A percentile compares a stretch with the other conserved stretches of the same genome.
Evolutionary conservation across 1,140 invertebrate genomes (phyloP).

Genomic region (Nautilus pompilius): DNA sequence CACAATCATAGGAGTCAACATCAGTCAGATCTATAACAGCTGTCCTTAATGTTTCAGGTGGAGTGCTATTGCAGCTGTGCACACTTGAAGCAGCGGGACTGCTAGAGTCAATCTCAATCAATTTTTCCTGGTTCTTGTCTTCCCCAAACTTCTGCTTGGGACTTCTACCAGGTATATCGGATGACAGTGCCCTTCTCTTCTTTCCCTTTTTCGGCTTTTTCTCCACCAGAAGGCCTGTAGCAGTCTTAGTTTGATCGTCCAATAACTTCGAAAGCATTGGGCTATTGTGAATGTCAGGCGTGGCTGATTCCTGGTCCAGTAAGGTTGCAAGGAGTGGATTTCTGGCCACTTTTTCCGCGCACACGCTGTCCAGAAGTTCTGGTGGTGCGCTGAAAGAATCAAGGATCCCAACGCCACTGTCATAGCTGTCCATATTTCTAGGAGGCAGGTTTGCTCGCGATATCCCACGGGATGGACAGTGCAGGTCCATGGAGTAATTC

Average conservation of each 20-base stretch:
- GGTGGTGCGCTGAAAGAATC: constrained; percentile 12
- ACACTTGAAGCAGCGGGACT: constrained; percentile 10
- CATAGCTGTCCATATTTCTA: background rate
- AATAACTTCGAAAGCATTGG: constrained; percentile 56
- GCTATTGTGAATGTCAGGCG: constrained; percentile 32
- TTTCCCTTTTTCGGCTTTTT: constrained; percentile 24
- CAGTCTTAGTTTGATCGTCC: constrained; percentile 49
- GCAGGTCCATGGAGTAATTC: background rate
- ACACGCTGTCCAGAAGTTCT: constrained; percentile 7
- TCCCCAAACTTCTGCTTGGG: constrained; percentile 52
- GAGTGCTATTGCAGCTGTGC: constrained; percentile 3
- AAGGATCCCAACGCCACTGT: constrained; percentile 11
- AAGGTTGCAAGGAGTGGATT: constrained; percentile 48
- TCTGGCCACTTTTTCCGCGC: constrained; percentile 26
- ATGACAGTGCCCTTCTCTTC: constrained; percentile 15
- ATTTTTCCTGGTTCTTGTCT: constrained; percentile 21
- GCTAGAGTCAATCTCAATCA: constrained; percentile 8
- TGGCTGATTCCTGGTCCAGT: constrained; percentile 37
- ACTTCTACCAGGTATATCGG: constrained; percentile 39
- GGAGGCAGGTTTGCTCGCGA: background rate
- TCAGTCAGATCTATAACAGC: constrained; percentile 40
- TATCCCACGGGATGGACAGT: background rate
- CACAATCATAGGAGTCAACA: constrained; percentile 10
- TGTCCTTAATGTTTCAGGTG: background rate
- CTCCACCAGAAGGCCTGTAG: constrained; percentile 20